Percentiles rank a stretch among this genome's conserved stretches.
Evolutionary conservation across 2,797 vertebrate genomes (phyloP).

Genomic region (Pantherophis vulpinus): DNA sequence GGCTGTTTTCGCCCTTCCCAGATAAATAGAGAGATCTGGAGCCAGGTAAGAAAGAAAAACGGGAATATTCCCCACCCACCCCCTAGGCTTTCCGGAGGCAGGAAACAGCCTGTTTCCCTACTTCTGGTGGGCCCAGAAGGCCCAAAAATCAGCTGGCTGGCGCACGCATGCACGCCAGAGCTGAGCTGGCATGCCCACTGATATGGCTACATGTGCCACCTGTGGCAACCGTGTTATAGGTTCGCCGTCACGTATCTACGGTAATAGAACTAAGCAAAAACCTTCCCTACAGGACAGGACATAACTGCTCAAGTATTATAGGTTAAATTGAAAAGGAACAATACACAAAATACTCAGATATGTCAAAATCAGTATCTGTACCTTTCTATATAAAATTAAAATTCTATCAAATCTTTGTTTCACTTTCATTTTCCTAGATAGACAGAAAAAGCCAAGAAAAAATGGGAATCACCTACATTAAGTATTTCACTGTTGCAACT

Average conservation of each 20-base stretch:
- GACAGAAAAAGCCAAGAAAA: background rate
- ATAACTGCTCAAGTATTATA: background rate
- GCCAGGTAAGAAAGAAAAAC: too few species aligned
- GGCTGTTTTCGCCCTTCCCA: too few species aligned
- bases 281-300: constrained; percentile 25
- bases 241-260: background rate
- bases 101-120: too few species aligned
- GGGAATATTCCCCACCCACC: too few species aligned
- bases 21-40: too few species aligned
- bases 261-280: constrained; percentile 34
- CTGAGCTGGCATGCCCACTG: too few species aligned
- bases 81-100: too few species aligned
- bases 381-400: background rate
- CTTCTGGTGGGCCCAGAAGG: too few species aligned
- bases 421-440: background rate
- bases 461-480: background rate
- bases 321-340: constrained; percentile 9
- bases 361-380: background rate
- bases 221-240: too few species aligned
- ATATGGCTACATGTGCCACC: too few species aligned
- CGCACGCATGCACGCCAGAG: too few species aligned
- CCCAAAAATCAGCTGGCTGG: too few species aligned
- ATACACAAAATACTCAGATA: background rate
- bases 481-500: background rate
- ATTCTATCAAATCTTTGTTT: background rate